Conservation (phyloP, 1,140 invertebrate genomes). For the Nylanderia fulva region DNA sequence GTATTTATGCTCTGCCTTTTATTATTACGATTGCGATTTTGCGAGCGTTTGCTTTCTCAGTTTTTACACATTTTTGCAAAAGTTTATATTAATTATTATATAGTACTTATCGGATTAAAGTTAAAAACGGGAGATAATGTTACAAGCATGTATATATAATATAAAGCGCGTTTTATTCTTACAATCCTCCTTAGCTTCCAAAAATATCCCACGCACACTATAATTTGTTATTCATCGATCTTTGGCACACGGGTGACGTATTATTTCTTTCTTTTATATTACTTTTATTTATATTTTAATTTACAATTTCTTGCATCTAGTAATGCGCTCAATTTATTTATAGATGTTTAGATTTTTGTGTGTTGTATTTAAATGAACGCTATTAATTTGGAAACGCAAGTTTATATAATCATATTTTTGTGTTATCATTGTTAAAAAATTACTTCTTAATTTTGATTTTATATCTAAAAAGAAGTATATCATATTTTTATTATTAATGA, state of each 20-base stretch:
- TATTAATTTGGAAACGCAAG: background rate
- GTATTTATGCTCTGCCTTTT: background rate
- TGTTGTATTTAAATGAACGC: background rate
- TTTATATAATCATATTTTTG: background rate
- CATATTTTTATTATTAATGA: too few species aligned
- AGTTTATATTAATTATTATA: too few species aligned
- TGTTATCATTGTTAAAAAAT: background rate
- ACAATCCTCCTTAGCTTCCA: slow-evolving; percentile 25
- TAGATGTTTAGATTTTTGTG: background rate
- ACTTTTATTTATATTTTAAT: background rate
- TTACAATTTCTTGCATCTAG: background rate
- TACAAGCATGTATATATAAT: background rate
- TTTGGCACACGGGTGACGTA: background rate
- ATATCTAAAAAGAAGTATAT: too few species aligned
- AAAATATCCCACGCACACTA: slow-evolving; percentile 40
- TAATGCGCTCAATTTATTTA: background rate
- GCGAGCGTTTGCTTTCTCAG: background rate
- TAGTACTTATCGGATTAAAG: too few species aligned
- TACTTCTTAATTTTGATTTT: background rate
- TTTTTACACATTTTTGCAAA: too few species aligned
- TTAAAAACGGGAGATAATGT: slow-evolving; percentile 35
- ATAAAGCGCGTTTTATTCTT: slow-evolving; percentile 20
- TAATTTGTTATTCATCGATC: background rate
- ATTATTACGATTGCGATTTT: background rate
- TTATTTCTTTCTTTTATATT: background rate